Percentiles rank a stretch among this genome's conserved stretches.
Conservation (phyloP, 2,113 vertebrate genomes). For the Megaptera novaeangliae region DNA sequence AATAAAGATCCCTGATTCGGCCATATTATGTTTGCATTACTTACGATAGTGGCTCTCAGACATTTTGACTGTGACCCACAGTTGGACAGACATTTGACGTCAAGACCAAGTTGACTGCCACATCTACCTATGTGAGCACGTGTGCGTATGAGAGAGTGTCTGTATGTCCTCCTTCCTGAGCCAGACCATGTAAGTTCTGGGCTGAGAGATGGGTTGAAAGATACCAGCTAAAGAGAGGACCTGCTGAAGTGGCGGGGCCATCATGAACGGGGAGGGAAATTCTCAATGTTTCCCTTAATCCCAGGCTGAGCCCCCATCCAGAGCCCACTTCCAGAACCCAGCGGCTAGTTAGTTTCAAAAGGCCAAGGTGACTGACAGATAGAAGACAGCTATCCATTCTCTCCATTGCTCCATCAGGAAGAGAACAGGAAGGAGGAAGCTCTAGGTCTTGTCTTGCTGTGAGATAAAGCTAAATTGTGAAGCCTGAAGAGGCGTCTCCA, state of each 20-base stretch:
- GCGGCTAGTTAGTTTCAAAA: not conserved
- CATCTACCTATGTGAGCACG: not conserved
- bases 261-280: not conserved
- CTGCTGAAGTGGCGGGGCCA: rapidly evolving
- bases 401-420: not conserved
- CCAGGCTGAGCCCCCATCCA: not conserved
- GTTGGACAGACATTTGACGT: not conserved
- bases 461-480: not conserved
- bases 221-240: not conserved
- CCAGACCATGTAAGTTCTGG: rapidly evolving
- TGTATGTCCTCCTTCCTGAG: not conserved
- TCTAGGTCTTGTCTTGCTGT: not conserved
- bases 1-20: not conserved
- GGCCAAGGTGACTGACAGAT: not conserved
- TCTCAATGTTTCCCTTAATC: not conserved
- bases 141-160: not conserved
- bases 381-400: not conserved
- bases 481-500: not conserved
- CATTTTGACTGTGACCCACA: not conserved
- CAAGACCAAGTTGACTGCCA: not conserved
- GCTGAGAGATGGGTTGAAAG: not conserved
- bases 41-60: not conserved
- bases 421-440: not conserved
- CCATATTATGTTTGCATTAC: not conserved
- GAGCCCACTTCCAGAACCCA: not conserved